phyloP scores from a whole-genome alignment of 2,797 vertebrate species.

The Acanthurus tractus region DNA sequence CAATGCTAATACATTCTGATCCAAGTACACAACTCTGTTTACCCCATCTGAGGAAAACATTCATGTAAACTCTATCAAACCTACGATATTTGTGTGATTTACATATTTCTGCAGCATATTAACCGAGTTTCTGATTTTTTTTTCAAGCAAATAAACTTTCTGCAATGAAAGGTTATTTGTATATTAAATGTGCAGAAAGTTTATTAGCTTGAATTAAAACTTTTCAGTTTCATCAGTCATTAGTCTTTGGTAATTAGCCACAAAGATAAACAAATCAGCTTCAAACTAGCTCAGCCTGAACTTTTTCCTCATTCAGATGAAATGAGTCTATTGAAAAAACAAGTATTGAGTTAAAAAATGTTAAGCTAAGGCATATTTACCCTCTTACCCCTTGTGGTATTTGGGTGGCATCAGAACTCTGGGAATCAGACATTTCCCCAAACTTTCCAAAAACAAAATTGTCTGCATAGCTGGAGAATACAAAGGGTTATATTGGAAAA shows the following conservation, averaged over 20 bases:
- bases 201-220: not conserved
- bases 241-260: not conserved
- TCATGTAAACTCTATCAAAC: not conserved
- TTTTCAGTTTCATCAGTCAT: not conserved
- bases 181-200: too few relatives aligned
- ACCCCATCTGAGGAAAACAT: conserved; percentile 2
- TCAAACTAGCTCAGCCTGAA: not conserved
- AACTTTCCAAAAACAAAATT: not conserved
- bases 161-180: not conserved
- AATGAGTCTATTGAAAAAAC: not conserved
- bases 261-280: not conserved
- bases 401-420: not conserved
- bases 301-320: not conserved
- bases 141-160: too few relatives aligned
- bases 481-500: not conserved
- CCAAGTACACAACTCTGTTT: not conserved
- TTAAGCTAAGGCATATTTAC: not conserved
- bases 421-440: not conserved
- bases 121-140: not conserved
- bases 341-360: not conserved
- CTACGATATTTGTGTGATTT: not conserved
- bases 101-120: not conserved
- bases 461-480: not conserved
- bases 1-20: not conserved
- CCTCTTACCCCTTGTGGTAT: not conserved